Base-by-base conservation (phyloP, 2,797 vertebrate species). In the Premnoplex brunnescens region DNA sequence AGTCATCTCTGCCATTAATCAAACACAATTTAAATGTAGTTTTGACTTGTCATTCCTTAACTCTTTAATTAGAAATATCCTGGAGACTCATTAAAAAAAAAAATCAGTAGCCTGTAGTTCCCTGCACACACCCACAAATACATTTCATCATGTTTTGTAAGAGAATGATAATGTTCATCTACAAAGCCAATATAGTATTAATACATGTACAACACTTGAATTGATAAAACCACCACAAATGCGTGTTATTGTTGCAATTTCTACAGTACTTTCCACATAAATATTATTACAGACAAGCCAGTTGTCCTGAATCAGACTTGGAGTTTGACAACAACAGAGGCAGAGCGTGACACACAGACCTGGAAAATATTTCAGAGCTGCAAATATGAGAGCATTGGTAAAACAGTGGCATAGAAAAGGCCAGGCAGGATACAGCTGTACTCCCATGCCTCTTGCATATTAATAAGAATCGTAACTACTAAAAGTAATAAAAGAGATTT, bases 391-490 rank as follows among this genome's bases (percentile, higher is more conserved):
- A 27, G 19, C 51, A 32, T 0, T 75, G 56, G 54, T 78, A 74
- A 85, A 81, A 14, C 51, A 80, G 27, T 16, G 18, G 64, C 58
- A 71, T 0, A 77, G 49, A 73, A 76, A 66, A 51, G 84, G 44
- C 10, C 73, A 90, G 37, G 60, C 30, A 93, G 56, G 34, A 68
- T 9, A 39, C 41, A 79, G 32, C 26, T 24, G 52, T 30, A 10
- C 19, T 72, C 44, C 68, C 10, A 1, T 44, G 27, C 32, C 37
- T 60, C 69, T 34, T 75, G 68, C 26, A 26, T 51, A 67, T 88
- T 84, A 88, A 34, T 20, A 14, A 73, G 51, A 83, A 87, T 22
- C 39, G 43, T 78, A 90, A 64, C 67, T 85, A 89, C n/a, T 73
- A 46, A 54, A 76, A 89, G 32, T 0, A 8, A 5, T 49, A 89